A percentile compares a stretch with the other conserved stretches of the same genome.
phyloP scores from a whole-genome alignment of 2,113 vertebrate species.

The Todiramphus chloris region DNA sequence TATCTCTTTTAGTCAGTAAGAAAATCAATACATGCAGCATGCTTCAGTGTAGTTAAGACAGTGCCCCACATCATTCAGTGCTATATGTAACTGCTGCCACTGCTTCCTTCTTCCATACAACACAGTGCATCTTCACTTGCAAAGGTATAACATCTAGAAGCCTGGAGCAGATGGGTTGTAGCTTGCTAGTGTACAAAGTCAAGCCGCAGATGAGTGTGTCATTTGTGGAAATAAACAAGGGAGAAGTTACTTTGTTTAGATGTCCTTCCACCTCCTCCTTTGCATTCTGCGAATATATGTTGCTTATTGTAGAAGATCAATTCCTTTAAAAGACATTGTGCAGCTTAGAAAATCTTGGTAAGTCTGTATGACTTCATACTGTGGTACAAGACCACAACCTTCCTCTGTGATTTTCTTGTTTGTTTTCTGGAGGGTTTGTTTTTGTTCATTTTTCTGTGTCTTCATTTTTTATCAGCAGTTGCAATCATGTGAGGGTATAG shows the following conservation, averaged over 20 bases:
- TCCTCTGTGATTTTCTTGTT: background rate
- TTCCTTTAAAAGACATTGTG: background rate
- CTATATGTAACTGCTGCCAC: background rate
- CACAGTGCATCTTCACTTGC: background rate
- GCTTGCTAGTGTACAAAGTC: background rate
- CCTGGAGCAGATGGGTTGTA: background rate
- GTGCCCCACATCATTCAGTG: background rate
- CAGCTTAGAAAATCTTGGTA: background rate
- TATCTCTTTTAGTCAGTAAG: background rate
- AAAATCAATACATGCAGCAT: slow-evolving; percentile 3
- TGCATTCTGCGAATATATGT: background rate
- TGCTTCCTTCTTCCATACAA: background rate
- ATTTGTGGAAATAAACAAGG: background rate
- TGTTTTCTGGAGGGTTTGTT: background rate
- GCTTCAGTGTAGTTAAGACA: background rate
- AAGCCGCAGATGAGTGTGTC: background rate
- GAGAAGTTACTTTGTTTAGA: background rate
- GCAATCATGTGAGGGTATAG: background rate
- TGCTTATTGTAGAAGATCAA: background rate
- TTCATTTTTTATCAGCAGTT: background rate
- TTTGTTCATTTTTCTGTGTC: background rate
- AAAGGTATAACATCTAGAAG: background rate
- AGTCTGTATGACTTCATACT: background rate
- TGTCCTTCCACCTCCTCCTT: background rate
- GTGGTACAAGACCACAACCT: background rate